Percentiles rank a stretch among this genome's conserved stretches.
These are phyloP conservation scores for Cataglyphis hispanica DNA, from an alignment of 1,140 invertebrate genomes.

Conservation along the genomic window DNA sequence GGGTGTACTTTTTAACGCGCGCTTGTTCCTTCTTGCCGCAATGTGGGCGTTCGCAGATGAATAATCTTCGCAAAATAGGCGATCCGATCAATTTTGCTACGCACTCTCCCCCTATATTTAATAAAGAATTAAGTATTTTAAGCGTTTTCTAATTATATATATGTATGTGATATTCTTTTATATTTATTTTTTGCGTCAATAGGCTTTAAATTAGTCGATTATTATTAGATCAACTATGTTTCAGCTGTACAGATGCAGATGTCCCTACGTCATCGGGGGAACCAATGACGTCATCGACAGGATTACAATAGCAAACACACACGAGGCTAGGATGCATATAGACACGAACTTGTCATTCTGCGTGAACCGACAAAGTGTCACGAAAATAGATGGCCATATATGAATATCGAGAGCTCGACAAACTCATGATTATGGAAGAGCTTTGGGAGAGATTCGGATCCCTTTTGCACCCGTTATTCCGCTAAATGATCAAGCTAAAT, in stretches of 20 bases:
- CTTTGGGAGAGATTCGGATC: background rate
- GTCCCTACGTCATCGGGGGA: slow-evolving; percentile 25
- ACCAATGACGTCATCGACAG: slow-evolving; percentile 23
- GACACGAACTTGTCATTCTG: slow-evolving; percentile 41
- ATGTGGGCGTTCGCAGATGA: background rate
- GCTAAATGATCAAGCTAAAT: slow-evolving; percentile 47
- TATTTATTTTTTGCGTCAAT: slow-evolving; percentile 13
- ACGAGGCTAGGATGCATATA: slow-evolving; percentile 32
- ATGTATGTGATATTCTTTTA: background rate
- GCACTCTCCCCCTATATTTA: background rate
- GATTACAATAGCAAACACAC: slow-evolving; percentile 35
- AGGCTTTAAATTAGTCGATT: slow-evolving; percentile 15
- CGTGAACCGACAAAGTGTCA: slow-evolving; percentile 55
- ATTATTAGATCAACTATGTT: slow-evolving; percentile 12
- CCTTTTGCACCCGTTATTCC: background rate
- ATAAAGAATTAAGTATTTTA: background rate
- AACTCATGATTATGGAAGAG: slow-evolving; percentile 58
- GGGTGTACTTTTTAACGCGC: slow-evolving; percentile 18
- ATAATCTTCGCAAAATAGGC: background rate
- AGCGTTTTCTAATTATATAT: background rate
- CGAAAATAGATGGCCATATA: slow-evolving; percentile 59
- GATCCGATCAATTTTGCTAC: background rate
- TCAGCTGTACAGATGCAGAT: background rate
- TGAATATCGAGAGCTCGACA: slow-evolving; percentile 54
- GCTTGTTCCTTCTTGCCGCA: slow-evolving; percentile 8